phyloP scores from a whole-genome alignment of 2,113 vertebrate species.

The Anoplopoma fimbria region DNA sequence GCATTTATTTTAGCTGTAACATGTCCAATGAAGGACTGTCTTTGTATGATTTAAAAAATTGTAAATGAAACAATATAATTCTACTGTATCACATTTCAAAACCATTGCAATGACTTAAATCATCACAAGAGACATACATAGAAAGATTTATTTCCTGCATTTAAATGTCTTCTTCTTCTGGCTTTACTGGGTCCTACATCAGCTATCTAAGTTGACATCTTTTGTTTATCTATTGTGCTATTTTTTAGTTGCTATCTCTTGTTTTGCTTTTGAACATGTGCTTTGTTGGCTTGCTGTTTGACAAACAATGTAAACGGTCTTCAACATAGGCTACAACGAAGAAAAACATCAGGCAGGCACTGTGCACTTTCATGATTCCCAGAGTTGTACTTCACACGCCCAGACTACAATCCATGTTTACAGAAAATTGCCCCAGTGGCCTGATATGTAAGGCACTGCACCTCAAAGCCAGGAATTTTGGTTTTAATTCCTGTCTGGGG shows the following conservation, averaged over 20 bases:
- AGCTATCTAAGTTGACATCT: neutral
- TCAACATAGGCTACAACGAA: neutral
- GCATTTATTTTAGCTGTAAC: neutral
- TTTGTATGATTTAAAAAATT: neutral
- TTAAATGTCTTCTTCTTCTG: conserved; percentile 9
- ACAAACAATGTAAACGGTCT: neutral
- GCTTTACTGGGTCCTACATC: neutral
- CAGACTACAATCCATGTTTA: neutral
- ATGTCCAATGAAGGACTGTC: neutral
- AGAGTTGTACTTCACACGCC: neutral
- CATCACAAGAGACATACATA: conserved; percentile 3
- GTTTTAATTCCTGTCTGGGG: neutral
- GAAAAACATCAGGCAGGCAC: neutral
- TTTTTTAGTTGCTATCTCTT: neutral
- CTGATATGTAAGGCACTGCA: conserved; percentile 76
- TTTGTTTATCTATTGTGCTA: neutral
- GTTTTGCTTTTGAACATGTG: neutral
- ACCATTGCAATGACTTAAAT: neutral
- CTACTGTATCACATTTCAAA: neutral
- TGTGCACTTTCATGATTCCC: neutral
- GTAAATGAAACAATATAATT: neutral
- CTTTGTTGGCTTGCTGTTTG: neutral
- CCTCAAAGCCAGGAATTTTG: conserved; percentile 66
- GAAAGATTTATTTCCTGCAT: conserved; percentile 30
- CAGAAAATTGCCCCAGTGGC: conserved; percentile 38